A percentile compares a stretch with the other conserved stretches of the same genome.
These are phyloP conservation scores for Leptocoma aspasia DNA, from an alignment of 2,113 vertebrate species.

Conservation along the genomic window DNA sequence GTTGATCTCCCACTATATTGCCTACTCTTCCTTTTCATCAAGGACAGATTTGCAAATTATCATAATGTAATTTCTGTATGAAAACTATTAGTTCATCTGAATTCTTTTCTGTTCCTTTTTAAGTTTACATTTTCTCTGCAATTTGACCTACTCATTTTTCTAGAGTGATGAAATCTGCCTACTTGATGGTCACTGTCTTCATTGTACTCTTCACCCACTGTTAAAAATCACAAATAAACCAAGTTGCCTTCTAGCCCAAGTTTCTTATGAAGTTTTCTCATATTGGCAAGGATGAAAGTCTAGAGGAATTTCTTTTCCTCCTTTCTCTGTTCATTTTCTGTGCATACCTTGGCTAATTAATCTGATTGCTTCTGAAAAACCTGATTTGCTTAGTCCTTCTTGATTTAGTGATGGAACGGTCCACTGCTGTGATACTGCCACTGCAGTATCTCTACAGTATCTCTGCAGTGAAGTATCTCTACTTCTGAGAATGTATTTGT, in stretches of 20 bases:
- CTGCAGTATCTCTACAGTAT: no score
- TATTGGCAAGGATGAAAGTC: neutral
- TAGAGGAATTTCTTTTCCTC: neutral
- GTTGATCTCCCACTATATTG: neutral
- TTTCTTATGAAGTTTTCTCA: neutral
- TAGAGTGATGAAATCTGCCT: neutral
- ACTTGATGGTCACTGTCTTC: neutral
- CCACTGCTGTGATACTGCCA: neutral
- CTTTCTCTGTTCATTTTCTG: neutral
- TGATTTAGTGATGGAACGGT: neutral
- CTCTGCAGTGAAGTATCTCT: no score
- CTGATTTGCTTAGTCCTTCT: neutral
- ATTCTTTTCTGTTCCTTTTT: neutral
- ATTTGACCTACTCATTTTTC: neutral
- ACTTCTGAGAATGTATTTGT: neutral
- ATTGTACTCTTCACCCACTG: neutral
- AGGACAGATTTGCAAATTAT: neutral
- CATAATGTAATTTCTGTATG: neutral
- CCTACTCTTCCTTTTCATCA: neutral
- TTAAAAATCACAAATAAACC: neutral
- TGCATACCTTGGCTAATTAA: neutral
- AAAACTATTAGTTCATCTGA: neutral
- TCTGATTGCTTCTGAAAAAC: neutral
- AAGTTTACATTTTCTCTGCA: neutral
- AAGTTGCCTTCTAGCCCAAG: neutral